phyloP scores from a whole-genome alignment of 2,797 vertebrate genomes.

The Micrastur ruficollis region DNA sequence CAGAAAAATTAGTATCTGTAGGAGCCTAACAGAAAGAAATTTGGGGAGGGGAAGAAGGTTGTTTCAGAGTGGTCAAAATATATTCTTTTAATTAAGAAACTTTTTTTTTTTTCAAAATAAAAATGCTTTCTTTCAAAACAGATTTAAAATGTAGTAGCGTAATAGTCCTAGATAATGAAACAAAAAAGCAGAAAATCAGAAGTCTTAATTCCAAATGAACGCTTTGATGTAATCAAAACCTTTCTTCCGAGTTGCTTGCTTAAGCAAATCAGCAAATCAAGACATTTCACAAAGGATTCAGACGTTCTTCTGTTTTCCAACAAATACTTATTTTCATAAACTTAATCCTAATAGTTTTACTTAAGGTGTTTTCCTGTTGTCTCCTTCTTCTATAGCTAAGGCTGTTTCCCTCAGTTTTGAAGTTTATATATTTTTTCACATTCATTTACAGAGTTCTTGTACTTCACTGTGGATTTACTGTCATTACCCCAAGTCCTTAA shows the following conservation, averaged over 20 bases:
- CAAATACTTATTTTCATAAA: neutral
- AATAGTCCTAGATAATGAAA: neutral
- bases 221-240: neutral
- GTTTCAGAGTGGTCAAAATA: neutral
- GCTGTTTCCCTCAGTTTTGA: neutral
- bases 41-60: accelerated
- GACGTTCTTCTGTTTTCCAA: neutral
- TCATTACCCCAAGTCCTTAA: neutral
- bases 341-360: neutral
- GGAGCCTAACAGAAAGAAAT: neutral
- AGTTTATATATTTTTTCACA: neutral
- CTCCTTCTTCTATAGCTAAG: neutral
- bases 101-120: neutral
- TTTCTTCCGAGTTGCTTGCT: neutral
- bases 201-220: neutral
- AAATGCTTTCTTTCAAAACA: neutral
- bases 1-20: neutral
- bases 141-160: neutral
- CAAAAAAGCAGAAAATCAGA: neutral
- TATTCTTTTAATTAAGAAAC: neutral
- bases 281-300: neutral
- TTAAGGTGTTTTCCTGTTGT: neutral
- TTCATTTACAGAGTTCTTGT: neutral
- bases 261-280: neutral
- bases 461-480: neutral